phyloP scores from a whole-genome alignment of 2,888 invertebrate genomes.

The Heliconius cydno region DNA sequence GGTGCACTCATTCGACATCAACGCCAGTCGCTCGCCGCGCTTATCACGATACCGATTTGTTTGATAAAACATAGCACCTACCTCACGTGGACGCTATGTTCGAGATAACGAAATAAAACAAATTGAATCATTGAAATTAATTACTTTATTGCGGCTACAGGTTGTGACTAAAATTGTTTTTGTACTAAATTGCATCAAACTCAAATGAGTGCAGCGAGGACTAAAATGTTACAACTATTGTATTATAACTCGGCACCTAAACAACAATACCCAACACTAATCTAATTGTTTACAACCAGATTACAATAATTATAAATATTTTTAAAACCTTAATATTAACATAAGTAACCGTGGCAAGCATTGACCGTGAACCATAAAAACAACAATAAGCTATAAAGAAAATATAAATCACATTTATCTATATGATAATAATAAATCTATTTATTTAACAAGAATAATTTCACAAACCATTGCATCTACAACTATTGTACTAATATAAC shows the following conservation, averaged over 20 bases:
- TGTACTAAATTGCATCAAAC: slow-evolving; percentile 41
- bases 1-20: slow-evolving; percentile 62
- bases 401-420: slow-evolving; percentile 16
- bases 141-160: slow-evolving; percentile 39
- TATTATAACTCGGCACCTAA: slow-evolving; percentile 29
- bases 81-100: slow-evolving; percentile 29
- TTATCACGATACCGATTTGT: slow-evolving; percentile 69
- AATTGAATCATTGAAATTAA: slow-evolving; percentile 27
- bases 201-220: slow-evolving; percentile 25
- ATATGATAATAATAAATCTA: slow-evolving; percentile 20
- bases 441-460: slow-evolving; percentile 22
- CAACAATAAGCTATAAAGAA: slow-evolving; percentile 6
- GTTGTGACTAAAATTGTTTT: slow-evolving; percentile 38
- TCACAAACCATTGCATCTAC: slow-evolving; percentile 1
- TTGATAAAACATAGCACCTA: slow-evolving; percentile 59
- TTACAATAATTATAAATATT: neutral
- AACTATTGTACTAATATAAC: slow-evolving; percentile 7
- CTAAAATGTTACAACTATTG: slow-evolving; percentile 23
- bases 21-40: slow-evolving; percentile 52
- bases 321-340: neutral
- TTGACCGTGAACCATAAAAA: slow-evolving; percentile 21
- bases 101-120: slow-evolving; percentile 32
- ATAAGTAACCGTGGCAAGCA: slow-evolving; percentile 32
- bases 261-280: slow-evolving; percentile 9
- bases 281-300: slow-evolving; percentile 8